Conservation (phyloP, 2,113 vertebrate genomes). For the Mastomys natalensis region DNA sequence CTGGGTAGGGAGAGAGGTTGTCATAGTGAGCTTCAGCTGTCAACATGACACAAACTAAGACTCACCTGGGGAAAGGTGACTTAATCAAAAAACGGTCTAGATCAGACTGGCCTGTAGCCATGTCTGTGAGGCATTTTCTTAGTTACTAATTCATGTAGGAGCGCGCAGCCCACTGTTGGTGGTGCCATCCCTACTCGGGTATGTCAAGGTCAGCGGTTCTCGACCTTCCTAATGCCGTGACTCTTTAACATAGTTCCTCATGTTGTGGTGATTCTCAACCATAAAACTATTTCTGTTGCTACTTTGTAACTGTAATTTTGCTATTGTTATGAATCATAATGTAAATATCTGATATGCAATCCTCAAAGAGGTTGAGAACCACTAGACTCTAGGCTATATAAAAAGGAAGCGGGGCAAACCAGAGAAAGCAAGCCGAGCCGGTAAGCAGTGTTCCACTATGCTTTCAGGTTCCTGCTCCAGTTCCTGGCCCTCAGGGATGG, state of each 20-base stretch:
- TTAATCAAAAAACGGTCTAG: not conserved
- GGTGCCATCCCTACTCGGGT: not conserved
- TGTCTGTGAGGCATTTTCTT: not conserved
- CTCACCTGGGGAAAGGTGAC: not conserved
- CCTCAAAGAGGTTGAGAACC: not conserved
- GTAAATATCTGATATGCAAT: not conserved
- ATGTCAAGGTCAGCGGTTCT: not conserved
- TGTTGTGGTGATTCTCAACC: not conserved
- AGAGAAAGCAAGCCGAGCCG: not conserved
- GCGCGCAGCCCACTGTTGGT: not conserved
- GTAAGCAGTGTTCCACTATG: not conserved
- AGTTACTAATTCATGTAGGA: not conserved
- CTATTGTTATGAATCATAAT: not conserved
- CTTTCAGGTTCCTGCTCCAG: not conserved
- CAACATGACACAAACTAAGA: not conserved
- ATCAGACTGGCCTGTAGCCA: not conserved
- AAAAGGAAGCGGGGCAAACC: not conserved
- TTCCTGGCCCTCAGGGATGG: not conserved
- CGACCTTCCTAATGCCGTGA: not conserved
- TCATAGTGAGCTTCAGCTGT: not conserved
- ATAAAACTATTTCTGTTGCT: not conserved
- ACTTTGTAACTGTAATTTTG: not conserved
- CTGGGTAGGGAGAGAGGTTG: not conserved
- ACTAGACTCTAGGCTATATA: not conserved
- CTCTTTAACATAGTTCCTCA: not conserved